phyloP scores from a whole-genome alignment of 1,140 invertebrate genomes.

The Riptortus pedestris region DNA sequence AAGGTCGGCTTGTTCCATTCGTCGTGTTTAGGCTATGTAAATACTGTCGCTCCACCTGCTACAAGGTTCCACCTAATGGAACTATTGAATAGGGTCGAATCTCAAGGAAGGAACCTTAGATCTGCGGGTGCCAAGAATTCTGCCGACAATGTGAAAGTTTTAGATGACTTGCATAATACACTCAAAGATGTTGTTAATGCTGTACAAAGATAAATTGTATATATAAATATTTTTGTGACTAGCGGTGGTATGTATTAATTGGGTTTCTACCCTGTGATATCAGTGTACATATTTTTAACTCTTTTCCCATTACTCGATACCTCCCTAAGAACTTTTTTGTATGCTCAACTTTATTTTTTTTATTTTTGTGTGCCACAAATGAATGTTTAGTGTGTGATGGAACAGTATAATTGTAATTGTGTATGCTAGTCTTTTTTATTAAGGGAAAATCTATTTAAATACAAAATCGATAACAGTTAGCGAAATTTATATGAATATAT shows the following conservation, averaged over 20 bases:
- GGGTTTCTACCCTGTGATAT: constrained; percentile 14
- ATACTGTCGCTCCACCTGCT: constrained; percentile 66
- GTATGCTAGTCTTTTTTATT: constrained; percentile 18
- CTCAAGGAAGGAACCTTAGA: constrained; percentile 61
- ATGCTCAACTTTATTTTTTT: constrained; percentile 5
- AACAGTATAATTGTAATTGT: constrained; percentile 15
- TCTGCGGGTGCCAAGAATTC: constrained; percentile 59
- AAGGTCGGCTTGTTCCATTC: constrained; percentile 67
- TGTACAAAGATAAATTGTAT: constrained; percentile 54
- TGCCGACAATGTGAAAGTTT: constrained; percentile 53
- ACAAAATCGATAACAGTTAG: constrained; percentile 13
- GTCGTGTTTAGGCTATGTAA: constrained; percentile 60
- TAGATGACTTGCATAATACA: constrained; percentile 65
- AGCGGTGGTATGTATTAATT: constrained; percentile 9
- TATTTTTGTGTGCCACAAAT: constrained; percentile 12
- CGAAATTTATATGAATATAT: background rate
- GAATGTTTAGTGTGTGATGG: constrained; percentile 17
- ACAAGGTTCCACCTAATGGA: constrained; percentile 82
- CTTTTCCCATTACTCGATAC: constrained; percentile 1
- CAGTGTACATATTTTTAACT: constrained; percentile 5
- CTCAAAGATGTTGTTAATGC: constrained; percentile 71
- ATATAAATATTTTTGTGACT: constrained; percentile 16
- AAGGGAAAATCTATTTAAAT: constrained; percentile 13
- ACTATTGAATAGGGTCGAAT: constrained; percentile 66
- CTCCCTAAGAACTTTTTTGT: constrained; percentile 16